phyloP scores from a whole-genome alignment of 2,797 vertebrate genomes.

The Streptopelia turtur region DNA sequence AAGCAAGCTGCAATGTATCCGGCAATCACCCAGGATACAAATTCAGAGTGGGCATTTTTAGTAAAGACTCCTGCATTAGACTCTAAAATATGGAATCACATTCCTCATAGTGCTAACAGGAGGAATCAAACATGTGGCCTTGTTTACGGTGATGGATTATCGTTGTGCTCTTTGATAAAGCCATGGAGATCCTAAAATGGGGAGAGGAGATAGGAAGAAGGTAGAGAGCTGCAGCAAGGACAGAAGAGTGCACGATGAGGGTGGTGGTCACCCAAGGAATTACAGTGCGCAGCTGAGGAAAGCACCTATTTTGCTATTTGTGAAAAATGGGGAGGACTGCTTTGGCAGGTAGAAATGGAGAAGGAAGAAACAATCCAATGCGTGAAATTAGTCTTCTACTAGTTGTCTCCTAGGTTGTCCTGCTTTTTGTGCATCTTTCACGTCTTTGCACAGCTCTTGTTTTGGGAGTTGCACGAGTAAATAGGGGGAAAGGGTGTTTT shows the following conservation, averaged over 20 bases:
- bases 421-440: not conserved
- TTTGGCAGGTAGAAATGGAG: not conserved
- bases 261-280: not conserved
- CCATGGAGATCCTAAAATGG: not conserved
- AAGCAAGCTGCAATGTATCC: not conserved
- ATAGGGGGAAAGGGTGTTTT: not conserved
- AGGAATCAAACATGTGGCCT: not conserved
- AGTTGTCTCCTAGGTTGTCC: not conserved
- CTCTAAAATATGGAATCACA: not conserved
- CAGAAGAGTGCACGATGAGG: not conserved
- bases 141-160: not conserved
- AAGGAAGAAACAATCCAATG: not conserved
- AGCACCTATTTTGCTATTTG: not conserved
- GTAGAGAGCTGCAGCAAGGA: not conserved
- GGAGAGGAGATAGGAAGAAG: not conserved
- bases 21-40: not conserved
- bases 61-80: not conserved
- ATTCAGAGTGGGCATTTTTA: not conserved
- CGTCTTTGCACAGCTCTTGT: accelerated
- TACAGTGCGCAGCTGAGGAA: not conserved
- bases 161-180: not conserved
- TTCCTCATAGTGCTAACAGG: not conserved
- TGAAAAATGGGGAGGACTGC: not conserved
- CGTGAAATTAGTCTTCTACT: not conserved
- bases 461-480: not conserved